Evolutionary conservation across 2,113 vertebrate species (phyloP).

Genomic region (Anthoscopus minutus): DNA sequence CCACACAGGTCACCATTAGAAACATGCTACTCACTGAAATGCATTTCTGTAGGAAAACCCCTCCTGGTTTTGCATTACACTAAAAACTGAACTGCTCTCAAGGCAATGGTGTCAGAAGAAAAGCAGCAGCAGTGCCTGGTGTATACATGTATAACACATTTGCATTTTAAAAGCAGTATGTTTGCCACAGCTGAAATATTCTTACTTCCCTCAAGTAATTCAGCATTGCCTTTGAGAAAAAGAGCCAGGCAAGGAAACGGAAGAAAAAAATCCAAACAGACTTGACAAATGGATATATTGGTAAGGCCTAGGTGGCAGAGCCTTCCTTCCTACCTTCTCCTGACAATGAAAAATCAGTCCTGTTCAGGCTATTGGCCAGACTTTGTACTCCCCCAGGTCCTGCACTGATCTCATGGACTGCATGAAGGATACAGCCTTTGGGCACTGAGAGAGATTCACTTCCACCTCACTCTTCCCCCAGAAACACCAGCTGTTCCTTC

Average conservation of each 20-base stretch:
- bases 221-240: not conserved
- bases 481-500: not conserved
- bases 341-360: not conserved
- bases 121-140: not conserved
- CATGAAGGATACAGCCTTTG: not conserved
- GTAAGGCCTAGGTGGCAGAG: not conserved
- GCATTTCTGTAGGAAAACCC: not conserved
- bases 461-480: not conserved
- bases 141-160: not conserved
- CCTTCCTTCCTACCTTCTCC: not conserved
- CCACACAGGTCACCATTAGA: not conserved
- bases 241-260: not conserved
- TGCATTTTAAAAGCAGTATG: conserved; percentile 24
- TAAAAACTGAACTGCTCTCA: not conserved
- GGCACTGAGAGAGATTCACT: not conserved
- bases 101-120: not conserved
- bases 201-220: not conserved
- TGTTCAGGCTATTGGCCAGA: not conserved
- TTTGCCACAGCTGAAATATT: conserved; percentile 6
- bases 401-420: fast-evolving
- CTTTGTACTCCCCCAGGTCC: not conserved
- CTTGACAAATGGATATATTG: not conserved
- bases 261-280: not conserved
- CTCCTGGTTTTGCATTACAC: not conserved
- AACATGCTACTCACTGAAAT: not conserved